These are phyloP conservation scores for Pteromalus puparum DNA, from an alignment of 1,140 invertebrate genomes.

Conservation along the genomic window DNA sequence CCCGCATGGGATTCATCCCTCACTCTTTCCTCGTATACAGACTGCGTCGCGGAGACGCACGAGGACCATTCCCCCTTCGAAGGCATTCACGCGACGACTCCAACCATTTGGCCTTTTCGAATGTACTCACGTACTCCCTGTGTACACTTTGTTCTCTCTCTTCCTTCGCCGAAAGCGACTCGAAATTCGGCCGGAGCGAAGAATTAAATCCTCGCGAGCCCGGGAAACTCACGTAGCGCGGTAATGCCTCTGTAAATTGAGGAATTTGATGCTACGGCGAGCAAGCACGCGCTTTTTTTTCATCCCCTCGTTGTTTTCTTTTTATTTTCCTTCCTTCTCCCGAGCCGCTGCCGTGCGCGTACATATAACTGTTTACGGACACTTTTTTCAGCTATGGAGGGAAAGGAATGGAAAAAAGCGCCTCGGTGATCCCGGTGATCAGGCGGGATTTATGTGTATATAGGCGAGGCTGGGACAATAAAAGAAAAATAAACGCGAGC, in stretches of 20 bases:
- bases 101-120: background rate
- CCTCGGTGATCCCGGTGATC: slow-evolving; percentile 11
- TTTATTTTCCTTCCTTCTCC: background rate
- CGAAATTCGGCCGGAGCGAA: slow-evolving; percentile 14
- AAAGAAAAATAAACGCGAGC: background rate
- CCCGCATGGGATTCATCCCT: slow-evolving; percentile 25
- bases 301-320: background rate
- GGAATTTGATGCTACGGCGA: slow-evolving; percentile 44
- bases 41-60: background rate
- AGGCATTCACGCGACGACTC: background rate
- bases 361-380: background rate
- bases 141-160: background rate
- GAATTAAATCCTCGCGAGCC: slow-evolving; percentile 32
- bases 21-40: background rate
- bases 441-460: slow-evolving; percentile 12
- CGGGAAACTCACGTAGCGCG: slow-evolving; percentile 21
- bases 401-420: background rate
- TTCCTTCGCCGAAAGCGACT: slow-evolving; percentile 43
- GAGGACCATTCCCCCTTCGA: background rate
- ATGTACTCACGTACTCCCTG: background rate
- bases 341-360: background rate
- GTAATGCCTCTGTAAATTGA: slow-evolving; percentile 48
- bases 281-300: background rate
- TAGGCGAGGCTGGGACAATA: slow-evolving; percentile 2
- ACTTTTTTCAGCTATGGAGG: background rate